Evolutionary conservation across 1,140 invertebrate species (phyloP).

Genomic region (Asbolus verrucosus): DNA sequence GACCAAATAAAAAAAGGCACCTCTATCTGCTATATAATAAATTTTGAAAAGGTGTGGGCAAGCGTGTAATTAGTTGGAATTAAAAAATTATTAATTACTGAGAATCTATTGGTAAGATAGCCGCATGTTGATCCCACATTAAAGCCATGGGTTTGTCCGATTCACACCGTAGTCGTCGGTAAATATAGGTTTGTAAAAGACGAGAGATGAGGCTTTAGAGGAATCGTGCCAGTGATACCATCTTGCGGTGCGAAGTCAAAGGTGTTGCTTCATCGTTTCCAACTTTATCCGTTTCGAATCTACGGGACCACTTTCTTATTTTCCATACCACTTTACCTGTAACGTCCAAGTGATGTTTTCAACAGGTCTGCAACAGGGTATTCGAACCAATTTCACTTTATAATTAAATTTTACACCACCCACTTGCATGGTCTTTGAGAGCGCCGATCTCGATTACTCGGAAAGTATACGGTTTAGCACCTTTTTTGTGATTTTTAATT

Average conservation of each 20-base stretch:
- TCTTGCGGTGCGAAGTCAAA: slow-evolving; percentile 42
- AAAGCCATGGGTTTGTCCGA: slow-evolving; percentile 45
- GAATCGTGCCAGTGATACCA: slow-evolving; percentile 45
- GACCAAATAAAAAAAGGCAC: not conserved
- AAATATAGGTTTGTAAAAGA: slow-evolving; percentile 50
- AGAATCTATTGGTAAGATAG: slow-evolving; percentile 37
- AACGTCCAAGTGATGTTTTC: slow-evolving; percentile 18
- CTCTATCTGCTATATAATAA: not conserved
- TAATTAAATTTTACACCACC: slow-evolving; percentile 31
- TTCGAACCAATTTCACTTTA: slow-evolving; percentile 4
- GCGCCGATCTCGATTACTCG: not conserved
- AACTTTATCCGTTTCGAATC: slow-evolving; percentile 28
- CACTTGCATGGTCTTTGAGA: too few relatives aligned
- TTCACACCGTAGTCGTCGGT: slow-evolving; percentile 48
- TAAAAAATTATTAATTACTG: slow-evolving; percentile 48
- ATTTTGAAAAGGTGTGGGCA: slow-evolving; percentile 26
- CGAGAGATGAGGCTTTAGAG: slow-evolving; percentile 33
- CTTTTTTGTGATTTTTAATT: too few relatives aligned
- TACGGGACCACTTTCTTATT: slow-evolving; percentile 29
- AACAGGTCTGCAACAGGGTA: slow-evolving; percentile 22
- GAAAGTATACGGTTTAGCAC: not conserved
- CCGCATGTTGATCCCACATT: slow-evolving; percentile 39
- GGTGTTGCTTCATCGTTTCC: slow-evolving; percentile 33
- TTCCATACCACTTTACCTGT: slow-evolving; percentile 7
- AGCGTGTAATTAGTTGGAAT: slow-evolving; percentile 34